A percentile compares a stretch with the other conserved stretches of the same genome.
Conservation (phyloP, 2,888 invertebrate species). For the Iselma pallidipennis region DNA sequence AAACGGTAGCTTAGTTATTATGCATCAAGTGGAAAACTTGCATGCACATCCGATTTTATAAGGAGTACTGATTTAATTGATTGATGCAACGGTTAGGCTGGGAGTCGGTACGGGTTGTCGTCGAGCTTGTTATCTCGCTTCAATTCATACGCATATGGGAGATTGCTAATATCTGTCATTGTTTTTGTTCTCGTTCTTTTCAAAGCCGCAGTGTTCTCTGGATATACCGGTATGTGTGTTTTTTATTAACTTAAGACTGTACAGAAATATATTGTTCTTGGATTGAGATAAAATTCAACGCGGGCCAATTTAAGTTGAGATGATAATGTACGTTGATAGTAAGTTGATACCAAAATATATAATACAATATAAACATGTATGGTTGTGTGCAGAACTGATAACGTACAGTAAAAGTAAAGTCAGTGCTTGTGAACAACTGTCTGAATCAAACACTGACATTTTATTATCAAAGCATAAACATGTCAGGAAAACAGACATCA, state of each 20-base stretch:
- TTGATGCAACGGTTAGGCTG: too few species aligned
- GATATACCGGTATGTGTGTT: too few species aligned
- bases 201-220: too few species aligned
- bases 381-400: conserved; percentile 13
- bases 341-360: conserved; percentile 23
- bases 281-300: conserved; percentile 23
- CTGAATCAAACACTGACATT: conserved; percentile 4
- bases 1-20: too few species aligned
- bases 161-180: too few species aligned
- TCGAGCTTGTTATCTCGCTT: too few species aligned
- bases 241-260: conserved; percentile 3
- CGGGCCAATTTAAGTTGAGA: conserved; percentile 18
- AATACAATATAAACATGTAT: conserved; percentile 21
- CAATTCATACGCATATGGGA: too few species aligned
- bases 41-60: too few species aligned
- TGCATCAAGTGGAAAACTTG: too few species aligned
- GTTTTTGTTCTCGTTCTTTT: too few species aligned
- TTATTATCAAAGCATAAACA: conserved; percentile 6
- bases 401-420: conserved; percentile 21
- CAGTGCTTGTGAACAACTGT: conserved; percentile 4
- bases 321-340: conserved; percentile 8
- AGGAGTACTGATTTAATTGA: too few species aligned
- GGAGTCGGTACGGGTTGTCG: too few species aligned
- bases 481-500: conserved; percentile 1
- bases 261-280: conserved; percentile 10